A percentile compares a stretch with the other conserved stretches of the same genome.
These are phyloP conservation scores for Zootoca vivipara DNA, from an alignment of 2,113 vertebrate genomes.

Conservation along the genomic window DNA sequence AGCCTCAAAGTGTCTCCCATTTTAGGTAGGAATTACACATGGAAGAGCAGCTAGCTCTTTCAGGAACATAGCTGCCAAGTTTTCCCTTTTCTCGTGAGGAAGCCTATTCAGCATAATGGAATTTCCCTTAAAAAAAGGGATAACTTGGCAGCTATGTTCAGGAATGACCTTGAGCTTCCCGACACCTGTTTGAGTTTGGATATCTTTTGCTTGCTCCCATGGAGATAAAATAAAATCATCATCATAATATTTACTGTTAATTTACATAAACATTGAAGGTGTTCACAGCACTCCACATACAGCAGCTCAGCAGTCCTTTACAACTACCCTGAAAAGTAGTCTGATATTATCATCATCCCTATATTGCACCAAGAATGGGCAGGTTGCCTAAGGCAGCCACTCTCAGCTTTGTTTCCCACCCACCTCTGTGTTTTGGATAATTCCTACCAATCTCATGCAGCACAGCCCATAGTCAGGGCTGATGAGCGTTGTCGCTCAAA, in stretches of 20 bases:
- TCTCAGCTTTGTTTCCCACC: too few species aligned
- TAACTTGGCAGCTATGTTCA: too few species aligned
- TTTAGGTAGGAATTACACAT: constrained; percentile 12
- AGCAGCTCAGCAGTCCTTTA: too few species aligned
- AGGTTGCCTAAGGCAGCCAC: not conserved
- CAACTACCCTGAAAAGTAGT: not conserved
- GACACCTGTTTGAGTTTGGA: constrained; percentile 35
- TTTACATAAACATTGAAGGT: constrained; percentile 3
- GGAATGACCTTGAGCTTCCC: constrained; percentile 54
- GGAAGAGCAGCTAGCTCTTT: constrained; percentile 43
- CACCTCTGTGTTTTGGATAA: too few species aligned
- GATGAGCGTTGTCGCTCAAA: too few species aligned
- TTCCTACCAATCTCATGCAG: too few species aligned
- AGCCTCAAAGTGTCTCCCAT: not conserved
- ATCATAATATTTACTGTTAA: too few species aligned
- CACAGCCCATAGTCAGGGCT: too few species aligned
- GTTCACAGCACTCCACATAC: not conserved
- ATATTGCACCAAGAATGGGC: not conserved
- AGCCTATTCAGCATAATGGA: too few species aligned
- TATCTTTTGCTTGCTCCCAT: constrained; percentile 33
- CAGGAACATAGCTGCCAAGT: too few species aligned
- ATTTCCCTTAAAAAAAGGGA: too few species aligned
- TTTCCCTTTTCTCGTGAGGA: too few species aligned
- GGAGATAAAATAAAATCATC: not conserved
- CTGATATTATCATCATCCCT: not conserved